A percentile compares a stretch with the other conserved stretches of the same genome.
Evolutionary conservation across 92 coral and sea anemone species (phyloP).

Genomic region (Scolanthus callimorphus): DNA sequence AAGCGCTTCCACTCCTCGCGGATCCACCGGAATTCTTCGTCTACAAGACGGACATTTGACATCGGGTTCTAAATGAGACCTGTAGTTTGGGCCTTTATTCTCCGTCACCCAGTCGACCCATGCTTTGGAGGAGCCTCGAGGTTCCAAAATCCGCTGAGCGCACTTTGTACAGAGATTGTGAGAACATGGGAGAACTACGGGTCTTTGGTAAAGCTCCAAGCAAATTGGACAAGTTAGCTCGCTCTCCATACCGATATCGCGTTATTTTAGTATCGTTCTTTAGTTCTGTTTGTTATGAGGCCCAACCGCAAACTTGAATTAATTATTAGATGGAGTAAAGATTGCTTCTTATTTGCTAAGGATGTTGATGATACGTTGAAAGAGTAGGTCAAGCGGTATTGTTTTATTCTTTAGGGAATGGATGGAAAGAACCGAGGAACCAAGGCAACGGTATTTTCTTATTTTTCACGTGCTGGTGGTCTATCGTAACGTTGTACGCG

Average conservation of each 20-base stretch:
- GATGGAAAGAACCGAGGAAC: too few species aligned
- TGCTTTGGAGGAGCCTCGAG: slow-evolving; percentile 71
- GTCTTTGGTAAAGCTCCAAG: slow-evolving; percentile 67
- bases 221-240: slow-evolving; percentile 86
- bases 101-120: slow-evolving; percentile 88
- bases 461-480: too few species aligned
- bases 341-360: too few species aligned
- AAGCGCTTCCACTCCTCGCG: slow-evolving; percentile 72
- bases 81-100: slow-evolving; percentile 36
- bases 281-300: too few species aligned
- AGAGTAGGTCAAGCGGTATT: too few species aligned
- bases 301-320: too few species aligned
- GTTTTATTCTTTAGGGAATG: too few species aligned
- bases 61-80: slow-evolving; percentile 83
- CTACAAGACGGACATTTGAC: slow-evolving; percentile 87
- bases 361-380: too few species aligned
- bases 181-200: slow-evolving; percentile 82
- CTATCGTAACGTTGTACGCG: too few species aligned
- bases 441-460: too few species aligned
- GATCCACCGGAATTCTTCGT: slow-evolving; percentile 72
- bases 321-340: too few species aligned
- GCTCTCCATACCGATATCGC: slow-evolving; percentile 42
- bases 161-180: slow-evolving; percentile 82
- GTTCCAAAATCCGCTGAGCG: slow-evolving; percentile 73
- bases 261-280: too few species aligned